Percentiles rank a stretch among this genome's conserved stretches.
phyloP scores from a whole-genome alignment of 2,888 invertebrate genomes.

The Poecilus cupreus region DNA sequence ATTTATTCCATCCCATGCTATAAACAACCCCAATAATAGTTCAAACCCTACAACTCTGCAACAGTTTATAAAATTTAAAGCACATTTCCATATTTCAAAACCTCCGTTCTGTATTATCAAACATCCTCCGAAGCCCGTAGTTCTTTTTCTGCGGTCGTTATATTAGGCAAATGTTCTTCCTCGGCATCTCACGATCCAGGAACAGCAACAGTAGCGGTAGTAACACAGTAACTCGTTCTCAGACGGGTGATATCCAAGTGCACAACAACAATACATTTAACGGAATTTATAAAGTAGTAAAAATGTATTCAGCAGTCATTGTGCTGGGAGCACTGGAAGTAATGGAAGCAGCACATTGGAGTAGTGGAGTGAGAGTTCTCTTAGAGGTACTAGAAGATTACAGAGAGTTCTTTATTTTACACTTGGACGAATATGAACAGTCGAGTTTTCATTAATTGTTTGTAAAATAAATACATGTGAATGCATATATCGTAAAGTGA shows the following conservation, averaged over 20 bases:
- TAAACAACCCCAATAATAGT: not conserved
- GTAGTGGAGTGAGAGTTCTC: too few relatives aligned
- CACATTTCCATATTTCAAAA: not conserved
- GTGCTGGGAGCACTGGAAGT: not conserved
- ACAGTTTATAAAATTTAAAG: slow-evolving; percentile 8
- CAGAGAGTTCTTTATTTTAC: too few relatives aligned
- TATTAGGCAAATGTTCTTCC: slow-evolving; percentile 34
- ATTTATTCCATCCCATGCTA: not conserved
- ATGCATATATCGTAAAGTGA: too few relatives aligned
- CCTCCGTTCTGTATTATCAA: not conserved
- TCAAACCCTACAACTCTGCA: not conserved
- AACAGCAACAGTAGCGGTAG: not conserved
- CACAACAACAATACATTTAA: slow-evolving; percentile 45
- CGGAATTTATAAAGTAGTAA: slow-evolving; percentile 44
- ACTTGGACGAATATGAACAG: too few relatives aligned
- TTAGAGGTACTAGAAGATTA: too few relatives aligned
- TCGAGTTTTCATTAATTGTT: too few relatives aligned
- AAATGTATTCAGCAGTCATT: not conserved
- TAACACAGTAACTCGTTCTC: slow-evolving; percentile 1
- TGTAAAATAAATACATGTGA: too few relatives aligned
- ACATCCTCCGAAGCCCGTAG: not conserved
- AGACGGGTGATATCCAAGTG: not conserved
- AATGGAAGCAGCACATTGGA: too few relatives aligned
- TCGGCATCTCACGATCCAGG: not conserved
- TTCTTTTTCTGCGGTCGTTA: slow-evolving; percentile 16